Conservation (phyloP, 2,888 invertebrate species). For the Metalampra italica region DNA sequence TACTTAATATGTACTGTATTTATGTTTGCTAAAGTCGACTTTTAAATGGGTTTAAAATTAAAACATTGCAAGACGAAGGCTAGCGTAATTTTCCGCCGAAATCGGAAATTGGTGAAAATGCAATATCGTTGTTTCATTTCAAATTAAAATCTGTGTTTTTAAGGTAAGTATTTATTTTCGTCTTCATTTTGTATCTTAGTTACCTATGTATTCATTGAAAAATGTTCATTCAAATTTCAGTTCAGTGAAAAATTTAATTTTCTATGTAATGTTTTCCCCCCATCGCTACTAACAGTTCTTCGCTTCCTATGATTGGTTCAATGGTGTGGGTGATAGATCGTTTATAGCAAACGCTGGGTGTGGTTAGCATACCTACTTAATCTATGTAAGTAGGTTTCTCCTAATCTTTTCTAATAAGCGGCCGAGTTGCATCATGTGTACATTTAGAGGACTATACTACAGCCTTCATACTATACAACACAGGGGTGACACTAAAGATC, state of each 20-base stretch:
- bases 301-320: constrained; percentile 57
- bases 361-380: background rate
- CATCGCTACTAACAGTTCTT: constrained; percentile 29
- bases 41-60: no score
- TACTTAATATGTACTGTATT: no score
- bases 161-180: background rate
- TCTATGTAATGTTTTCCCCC: background rate
- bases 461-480: no score
- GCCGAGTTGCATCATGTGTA: background rate
- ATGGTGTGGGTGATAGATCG: constrained; percentile 31
- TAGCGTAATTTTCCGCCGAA: no score
- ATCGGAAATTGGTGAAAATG: no score
- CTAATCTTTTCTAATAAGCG: background rate
- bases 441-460: background rate
- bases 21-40: no score
- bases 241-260: no score
- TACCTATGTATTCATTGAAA: background rate
- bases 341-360: background rate
- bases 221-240: background rate
- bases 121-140: no score
- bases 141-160: background rate
- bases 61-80: no score
- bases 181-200: background rate
- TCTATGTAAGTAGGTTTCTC: background rate
- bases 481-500: no score